These are phyloP conservation scores for Osmerus eperlanus DNA, from an alignment of 2,113 vertebrate genomes.

Conservation along the genomic window DNA sequence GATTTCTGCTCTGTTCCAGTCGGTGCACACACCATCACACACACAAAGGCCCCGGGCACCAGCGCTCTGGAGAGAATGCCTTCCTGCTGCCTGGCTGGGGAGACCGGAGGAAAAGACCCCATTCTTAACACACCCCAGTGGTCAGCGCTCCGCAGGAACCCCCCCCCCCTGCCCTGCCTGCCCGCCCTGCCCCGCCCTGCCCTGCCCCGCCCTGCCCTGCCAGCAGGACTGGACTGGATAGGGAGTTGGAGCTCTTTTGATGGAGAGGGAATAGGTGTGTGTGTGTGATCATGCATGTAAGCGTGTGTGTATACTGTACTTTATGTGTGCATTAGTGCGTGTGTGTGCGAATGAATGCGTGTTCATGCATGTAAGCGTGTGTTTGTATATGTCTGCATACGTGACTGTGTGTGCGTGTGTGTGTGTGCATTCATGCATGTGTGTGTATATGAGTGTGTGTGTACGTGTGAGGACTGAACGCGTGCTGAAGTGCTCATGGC, in stretches of 20 bases:
- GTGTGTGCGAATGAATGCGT: background rate
- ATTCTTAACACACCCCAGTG: slow-evolving; percentile 16
- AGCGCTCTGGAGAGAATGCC: background rate
- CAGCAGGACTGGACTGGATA: too few relatives aligned
- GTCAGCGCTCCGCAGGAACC: slow-evolving; percentile 28
- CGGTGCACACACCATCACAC: slow-evolving; percentile 36
- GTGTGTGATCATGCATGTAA: background rate
- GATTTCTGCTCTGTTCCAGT: slow-evolving; percentile 41
- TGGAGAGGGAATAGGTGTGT: too few relatives aligned
- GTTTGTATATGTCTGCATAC: background rate
- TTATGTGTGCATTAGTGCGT: slow-evolving; percentile 19
- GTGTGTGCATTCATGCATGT: background rate
- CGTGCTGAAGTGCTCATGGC: too few relatives aligned
- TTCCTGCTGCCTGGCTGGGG: background rate
- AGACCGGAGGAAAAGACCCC: background rate
- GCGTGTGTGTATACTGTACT: background rate
- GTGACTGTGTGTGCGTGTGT: background rate
- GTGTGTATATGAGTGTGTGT: background rate
- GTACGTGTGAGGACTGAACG: background rate
- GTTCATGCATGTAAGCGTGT: background rate
- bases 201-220: background rate
- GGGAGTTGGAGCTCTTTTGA: too few relatives aligned
- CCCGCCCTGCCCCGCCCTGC: slow-evolving; percentile 13
- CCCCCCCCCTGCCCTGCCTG: slow-evolving; percentile 26
- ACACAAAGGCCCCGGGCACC: background rate